Percentiles rank a stretch among this genome's conserved stretches.
These are phyloP conservation scores for Allophyes oxyacanthae DNA, from an alignment of 2,888 invertebrate species.

Conservation along the genomic window DNA sequence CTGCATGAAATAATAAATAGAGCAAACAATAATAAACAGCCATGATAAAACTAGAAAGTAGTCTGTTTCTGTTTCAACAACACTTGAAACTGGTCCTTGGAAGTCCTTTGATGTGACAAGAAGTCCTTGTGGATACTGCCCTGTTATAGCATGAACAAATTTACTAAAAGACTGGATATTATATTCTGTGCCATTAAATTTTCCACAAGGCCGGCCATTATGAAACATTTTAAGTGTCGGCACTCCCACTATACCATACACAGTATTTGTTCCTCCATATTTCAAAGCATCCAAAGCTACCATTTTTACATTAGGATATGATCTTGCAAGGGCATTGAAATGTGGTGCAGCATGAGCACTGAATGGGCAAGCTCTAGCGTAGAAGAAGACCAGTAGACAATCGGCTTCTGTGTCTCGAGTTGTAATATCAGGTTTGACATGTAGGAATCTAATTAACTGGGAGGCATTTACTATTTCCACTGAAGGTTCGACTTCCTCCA, in stretches of 20 bases:
- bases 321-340: conserved; percentile 96
- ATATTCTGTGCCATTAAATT: conserved; percentile 95
- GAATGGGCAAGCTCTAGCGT: conserved; percentile 96
- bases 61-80: conserved; percentile 94
- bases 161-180: conserved; percentile 93
- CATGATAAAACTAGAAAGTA: conserved; percentile 95
- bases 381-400: conserved; percentile 96
- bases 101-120: conserved; percentile 93
- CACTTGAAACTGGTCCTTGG: conserved; percentile 94
- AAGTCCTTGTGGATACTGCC: conserved; percentile 90
- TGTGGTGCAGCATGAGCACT: conserved; percentile 97
- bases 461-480: conserved; percentile 93
- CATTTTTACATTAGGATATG: conserved; percentile 95
- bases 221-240: conserved; percentile 97
- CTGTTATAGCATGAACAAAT: conserved; percentile 94
- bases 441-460: conserved; percentile 91
- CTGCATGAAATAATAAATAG: conserved; percentile 93
- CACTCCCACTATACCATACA: conserved; percentile 97
- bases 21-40: conserved; percentile 94
- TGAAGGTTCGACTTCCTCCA: conserved; percentile 74
- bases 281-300: conserved; percentile 97
- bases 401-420: conserved; percentile 90
- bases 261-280: conserved; percentile 95
- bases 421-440: conserved; percentile 91
- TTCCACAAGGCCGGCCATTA: conserved; percentile 95